A percentile compares a stretch with the other conserved stretches of the same genome.
Evolutionary conservation across 2,888 invertebrate species (phyloP).

Genomic region (Anthophora plumipes): DNA sequence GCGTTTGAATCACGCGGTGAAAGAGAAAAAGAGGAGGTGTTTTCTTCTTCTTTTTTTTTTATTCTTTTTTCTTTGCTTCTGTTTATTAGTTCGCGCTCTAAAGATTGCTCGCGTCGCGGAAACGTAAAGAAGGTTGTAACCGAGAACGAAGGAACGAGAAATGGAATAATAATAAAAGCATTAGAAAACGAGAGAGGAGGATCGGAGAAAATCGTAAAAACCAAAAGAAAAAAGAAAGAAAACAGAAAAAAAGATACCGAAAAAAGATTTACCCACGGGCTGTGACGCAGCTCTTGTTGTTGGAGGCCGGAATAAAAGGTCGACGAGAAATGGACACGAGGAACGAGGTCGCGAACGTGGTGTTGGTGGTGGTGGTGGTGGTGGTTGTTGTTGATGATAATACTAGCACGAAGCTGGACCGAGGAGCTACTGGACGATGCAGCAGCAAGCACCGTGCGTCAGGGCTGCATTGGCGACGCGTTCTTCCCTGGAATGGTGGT

Average conservation of each 20-base stretch:
- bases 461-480: conserved; percentile 75
- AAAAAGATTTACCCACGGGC: conserved; percentile 39
- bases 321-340: conserved; percentile 38
- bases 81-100: too few species aligned
- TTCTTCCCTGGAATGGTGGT: conserved; percentile 23
- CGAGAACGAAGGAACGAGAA: not conserved
- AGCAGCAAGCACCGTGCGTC: conserved; percentile 82
- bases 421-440: conserved; percentile 80
- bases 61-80: too few species aligned
- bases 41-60: not conserved
- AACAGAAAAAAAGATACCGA: not conserved
- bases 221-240: not conserved
- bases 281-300: conserved; percentile 9
- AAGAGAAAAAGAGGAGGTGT: not conserved
- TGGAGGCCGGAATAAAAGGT: conserved; percentile 23
- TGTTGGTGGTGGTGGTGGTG: not conserved
- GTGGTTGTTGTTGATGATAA: not conserved
- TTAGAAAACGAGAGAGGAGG: not conserved
- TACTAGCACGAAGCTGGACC: not conserved
- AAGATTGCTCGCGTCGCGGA: too few species aligned
- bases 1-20: too few species aligned
- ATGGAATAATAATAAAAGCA: not conserved
- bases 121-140: too few species aligned
- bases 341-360: conserved; percentile 25
- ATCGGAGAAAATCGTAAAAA: too few species aligned